Conservation (phyloP, 2,797 vertebrate species). For the Thamnophis elegans region DNA sequence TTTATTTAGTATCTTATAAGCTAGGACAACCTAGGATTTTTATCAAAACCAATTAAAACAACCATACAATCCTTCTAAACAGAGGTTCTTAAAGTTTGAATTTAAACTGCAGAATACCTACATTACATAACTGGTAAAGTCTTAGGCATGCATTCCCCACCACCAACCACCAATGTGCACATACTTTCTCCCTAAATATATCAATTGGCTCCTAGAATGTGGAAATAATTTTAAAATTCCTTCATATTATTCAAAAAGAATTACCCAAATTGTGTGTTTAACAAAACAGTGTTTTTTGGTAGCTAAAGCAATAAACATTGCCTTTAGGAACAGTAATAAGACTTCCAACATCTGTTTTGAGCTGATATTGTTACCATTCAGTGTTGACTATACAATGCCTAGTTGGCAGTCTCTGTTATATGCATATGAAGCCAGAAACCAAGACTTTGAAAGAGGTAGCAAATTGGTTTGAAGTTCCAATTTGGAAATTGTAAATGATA, state of each 20-base stretch:
- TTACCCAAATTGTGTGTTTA: slow-evolving; percentile 65
- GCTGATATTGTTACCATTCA: slow-evolving; percentile 54
- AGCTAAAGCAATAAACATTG: slow-evolving; percentile 65
- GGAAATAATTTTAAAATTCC: slow-evolving; percentile 67
- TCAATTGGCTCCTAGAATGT: slow-evolving; percentile 55
- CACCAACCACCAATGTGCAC: neutral
- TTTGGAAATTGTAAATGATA: slow-evolving; percentile 23
- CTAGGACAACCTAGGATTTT: slow-evolving; percentile 52
- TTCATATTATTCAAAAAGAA: slow-evolving; percentile 66
- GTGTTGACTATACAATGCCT: slow-evolving; percentile 54
- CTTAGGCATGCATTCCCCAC: slow-evolving; percentile 27
- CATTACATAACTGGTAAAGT: slow-evolving; percentile 55
- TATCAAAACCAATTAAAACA: slow-evolving; percentile 23
- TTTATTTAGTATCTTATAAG: slow-evolving; percentile 63
- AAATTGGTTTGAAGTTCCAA: neutral
- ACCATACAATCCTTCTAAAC: slow-evolving; percentile 37
- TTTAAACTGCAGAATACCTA: slow-evolving; percentile 55
- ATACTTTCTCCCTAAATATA: slow-evolving; percentile 26
- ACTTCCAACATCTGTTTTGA: slow-evolving; percentile 64
- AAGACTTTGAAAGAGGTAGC: slow-evolving; percentile 21
- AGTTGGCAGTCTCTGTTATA: slow-evolving; percentile 43
- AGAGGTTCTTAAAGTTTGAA: slow-evolving; percentile 47
- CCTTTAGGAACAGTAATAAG: slow-evolving; percentile 62
- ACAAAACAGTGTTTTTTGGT: slow-evolving; percentile 61
- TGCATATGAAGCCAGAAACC: slow-evolving; percentile 37